Conservation (phyloP, 2,113 vertebrate species). For the Pandion haliaetus region DNA sequence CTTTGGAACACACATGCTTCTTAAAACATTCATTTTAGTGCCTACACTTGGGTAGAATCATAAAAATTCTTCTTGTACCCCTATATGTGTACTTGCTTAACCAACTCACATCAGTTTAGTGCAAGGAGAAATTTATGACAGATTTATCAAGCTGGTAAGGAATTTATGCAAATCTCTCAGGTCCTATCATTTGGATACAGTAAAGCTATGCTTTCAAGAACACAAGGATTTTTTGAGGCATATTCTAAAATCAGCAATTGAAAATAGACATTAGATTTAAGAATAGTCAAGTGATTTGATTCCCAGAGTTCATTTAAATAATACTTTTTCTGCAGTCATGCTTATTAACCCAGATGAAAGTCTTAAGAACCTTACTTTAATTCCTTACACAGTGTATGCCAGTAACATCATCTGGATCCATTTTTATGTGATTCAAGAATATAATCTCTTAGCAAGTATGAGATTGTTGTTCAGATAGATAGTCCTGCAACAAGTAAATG, state of each 20-base stretch:
- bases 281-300: background rate
- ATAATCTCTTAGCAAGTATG: background rate
- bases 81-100: constrained; percentile 14
- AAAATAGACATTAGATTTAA: background rate
- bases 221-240: background rate
- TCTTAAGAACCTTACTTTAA: background rate
- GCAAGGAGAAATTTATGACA: background rate
- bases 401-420: background rate
- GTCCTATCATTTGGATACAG: constrained; percentile 14
- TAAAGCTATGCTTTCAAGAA: background rate
- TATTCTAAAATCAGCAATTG: background rate
- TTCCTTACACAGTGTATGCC: background rate
- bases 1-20: background rate
- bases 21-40: background rate
- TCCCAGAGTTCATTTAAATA: background rate
- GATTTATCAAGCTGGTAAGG: constrained; percentile 49
- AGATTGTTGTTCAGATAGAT: background rate
- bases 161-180: constrained; percentile 4
- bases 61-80: background rate
- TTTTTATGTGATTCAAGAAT: background rate
- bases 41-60: background rate
- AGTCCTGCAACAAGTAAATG: background rate
- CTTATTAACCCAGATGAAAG: background rate
- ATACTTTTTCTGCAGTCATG: background rate
- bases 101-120: background rate